Base-by-base conservation (phyloP, 2,888 invertebrate genomes). In the Autographa gamma region DNA sequence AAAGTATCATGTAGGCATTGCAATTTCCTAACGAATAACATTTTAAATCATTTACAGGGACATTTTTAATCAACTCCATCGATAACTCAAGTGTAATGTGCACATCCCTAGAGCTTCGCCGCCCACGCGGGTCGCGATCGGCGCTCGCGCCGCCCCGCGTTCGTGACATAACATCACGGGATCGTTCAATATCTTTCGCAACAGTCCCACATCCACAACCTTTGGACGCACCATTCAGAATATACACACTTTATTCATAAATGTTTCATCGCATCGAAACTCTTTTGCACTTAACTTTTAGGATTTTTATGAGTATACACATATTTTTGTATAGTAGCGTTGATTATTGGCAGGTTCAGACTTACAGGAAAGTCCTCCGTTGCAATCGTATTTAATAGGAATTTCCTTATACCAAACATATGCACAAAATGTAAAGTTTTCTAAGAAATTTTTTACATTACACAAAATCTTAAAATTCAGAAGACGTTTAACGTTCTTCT, bases 111-210 rank as follows among this genome's bases (percentile, higher is more conserved):
- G 16, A 69, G 52, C 66, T 77, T 84, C 88, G 86, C 92, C 94
- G 93, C 95, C 95, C 93, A 95, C 95, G 93, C 94, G 86, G 94
- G 94, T 94, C 95, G 94, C 92, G 90, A 85, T 86, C 90, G 85
- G 87, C 85, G 90, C 90, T 89, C 85, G 91, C 91, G 88, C 91
- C 93, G 92, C 93, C 91, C 92, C 90, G 90, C 85, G 88, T 82
- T 92, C 93, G 91, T 93, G 93, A 93, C 93, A 92, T 91, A 93
- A 91, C 93, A 92, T 92, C 92, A 88, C 90, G 88, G 90, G 88
- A 92, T 91, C 93, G 93, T 90, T 93, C 93, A 92, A 94, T 93
- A 93, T 92, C 92, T 94, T 93, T 93, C 89, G 92, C 93, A 92
- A 93, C 87, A 82, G 76, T 80, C 89, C 82, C 85, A 81, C 85